Evolutionary conservation across 2,113 vertebrate genomes (phyloP).

Genomic region (Atrichornis clamosus): DNA sequence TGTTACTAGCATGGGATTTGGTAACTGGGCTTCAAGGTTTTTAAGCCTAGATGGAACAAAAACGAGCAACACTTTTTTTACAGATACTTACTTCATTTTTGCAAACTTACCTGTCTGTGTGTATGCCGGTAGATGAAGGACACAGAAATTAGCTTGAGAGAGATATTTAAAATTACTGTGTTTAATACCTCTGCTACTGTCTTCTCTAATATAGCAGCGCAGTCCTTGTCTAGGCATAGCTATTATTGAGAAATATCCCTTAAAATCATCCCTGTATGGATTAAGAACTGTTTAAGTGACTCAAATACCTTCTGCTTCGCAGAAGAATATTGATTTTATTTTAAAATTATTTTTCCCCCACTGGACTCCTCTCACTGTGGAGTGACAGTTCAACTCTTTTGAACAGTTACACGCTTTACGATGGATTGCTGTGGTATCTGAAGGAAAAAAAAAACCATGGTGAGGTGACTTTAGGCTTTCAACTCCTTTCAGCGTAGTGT

Average conservation of each 20-base stretch:
- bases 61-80: neutral
- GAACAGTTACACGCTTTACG: neutral
- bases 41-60: neutral
- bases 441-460: neutral
- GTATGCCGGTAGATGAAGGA: neutral
- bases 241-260: neutral
- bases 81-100: neutral
- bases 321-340: neutral
- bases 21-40: neutral
- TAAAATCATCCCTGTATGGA: neutral
- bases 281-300: neutral
- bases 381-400: neutral
- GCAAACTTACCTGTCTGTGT: rapidly evolving
- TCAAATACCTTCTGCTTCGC: neutral
- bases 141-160: neutral
- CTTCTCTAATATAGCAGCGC: neutral
- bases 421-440: neutral
- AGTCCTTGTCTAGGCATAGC: neutral
- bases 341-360: neutral
- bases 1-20: neutral
- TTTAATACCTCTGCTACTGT: neutral
- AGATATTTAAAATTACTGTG: neutral
- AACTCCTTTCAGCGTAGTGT: neutral
- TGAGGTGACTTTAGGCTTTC: neutral
- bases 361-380: neutral